Conservation (phyloP, 2,888 invertebrate species). For the Thymelicus acteon region DNA sequence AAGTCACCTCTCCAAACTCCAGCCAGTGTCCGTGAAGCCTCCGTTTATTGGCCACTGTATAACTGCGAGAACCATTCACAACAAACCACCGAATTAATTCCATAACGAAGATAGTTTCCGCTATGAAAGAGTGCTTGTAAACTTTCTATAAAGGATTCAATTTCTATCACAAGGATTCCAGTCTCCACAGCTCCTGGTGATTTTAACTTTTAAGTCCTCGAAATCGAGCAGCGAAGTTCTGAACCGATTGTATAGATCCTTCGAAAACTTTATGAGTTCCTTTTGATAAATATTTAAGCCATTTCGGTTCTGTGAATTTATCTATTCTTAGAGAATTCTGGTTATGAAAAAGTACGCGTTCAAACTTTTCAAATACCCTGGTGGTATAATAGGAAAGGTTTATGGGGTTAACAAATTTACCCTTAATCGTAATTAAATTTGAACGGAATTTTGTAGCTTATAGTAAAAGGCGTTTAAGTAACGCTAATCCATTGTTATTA, state of each 20-base stretch:
- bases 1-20: no score
- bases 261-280: slow-evolving; percentile 31
- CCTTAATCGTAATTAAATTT: no score
- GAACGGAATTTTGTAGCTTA: no score
- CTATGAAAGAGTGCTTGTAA: slow-evolving; percentile 26
- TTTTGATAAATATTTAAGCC: slow-evolving; percentile 39
- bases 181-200: slow-evolving; percentile 29
- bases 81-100: neutral
- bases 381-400: no score
- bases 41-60: neutral
- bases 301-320: slow-evolving; percentile 8
- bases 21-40: neutral
- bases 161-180: slow-evolving; percentile 35
- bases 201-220: slow-evolving; percentile 35
- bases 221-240: slow-evolving; percentile 26
- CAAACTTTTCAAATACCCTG: neutral
- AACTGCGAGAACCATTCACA: neutral
- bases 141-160: slow-evolving; percentile 36
- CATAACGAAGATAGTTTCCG: slow-evolving; percentile 16
- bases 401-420: no score
- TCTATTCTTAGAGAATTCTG: slow-evolving; percentile 12
- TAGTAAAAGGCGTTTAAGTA: no score
- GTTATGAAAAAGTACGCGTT: neutral
- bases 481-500: no score
- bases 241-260: slow-evolving; percentile 35